Evolutionary conservation across 2,113 vertebrate species (phyloP).

Genomic region (Okapia johnstoni): DNA sequence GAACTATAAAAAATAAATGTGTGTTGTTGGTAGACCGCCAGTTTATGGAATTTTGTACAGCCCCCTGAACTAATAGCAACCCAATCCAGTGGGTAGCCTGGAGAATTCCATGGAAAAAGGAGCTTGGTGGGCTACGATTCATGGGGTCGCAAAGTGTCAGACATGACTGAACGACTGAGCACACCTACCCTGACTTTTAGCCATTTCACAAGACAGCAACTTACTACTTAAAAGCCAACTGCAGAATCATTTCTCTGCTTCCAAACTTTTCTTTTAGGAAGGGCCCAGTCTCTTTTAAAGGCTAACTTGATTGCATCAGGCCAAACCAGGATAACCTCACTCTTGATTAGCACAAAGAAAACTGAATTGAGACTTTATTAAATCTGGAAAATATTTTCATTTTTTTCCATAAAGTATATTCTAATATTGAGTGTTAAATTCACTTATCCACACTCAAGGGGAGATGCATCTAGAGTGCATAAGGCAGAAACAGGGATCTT

Average conservation of each 20-base stretch:
- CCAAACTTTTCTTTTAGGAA: neutral
- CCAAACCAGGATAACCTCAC: neutral
- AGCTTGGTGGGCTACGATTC: neutral
- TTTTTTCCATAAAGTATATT: neutral
- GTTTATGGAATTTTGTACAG: neutral
- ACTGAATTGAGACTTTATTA: neutral
- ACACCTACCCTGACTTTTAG: neutral
- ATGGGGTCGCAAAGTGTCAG: neutral
- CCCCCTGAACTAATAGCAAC: neutral
- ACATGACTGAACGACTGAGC: neutral
- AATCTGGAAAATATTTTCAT: neutral
- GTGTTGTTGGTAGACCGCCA: neutral
- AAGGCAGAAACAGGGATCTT: neutral
- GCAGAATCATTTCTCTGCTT: accelerated
- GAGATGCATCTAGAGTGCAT: neutral
- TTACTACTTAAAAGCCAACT: neutral
- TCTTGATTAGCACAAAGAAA: neutral
- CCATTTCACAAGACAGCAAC: neutral
- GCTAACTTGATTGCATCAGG: neutral
- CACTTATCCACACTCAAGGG: neutral
- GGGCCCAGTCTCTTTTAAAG: neutral
- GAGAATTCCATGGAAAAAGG: neutral
- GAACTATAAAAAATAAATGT: neutral
- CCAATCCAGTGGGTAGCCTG: neutral
- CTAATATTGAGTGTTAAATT: neutral